Evolutionary conservation across 1,140 invertebrate genomes (phyloP), one percentile per base, ranked within the genome.

Genomic region (Oedothorax gibbosus): DNA sequence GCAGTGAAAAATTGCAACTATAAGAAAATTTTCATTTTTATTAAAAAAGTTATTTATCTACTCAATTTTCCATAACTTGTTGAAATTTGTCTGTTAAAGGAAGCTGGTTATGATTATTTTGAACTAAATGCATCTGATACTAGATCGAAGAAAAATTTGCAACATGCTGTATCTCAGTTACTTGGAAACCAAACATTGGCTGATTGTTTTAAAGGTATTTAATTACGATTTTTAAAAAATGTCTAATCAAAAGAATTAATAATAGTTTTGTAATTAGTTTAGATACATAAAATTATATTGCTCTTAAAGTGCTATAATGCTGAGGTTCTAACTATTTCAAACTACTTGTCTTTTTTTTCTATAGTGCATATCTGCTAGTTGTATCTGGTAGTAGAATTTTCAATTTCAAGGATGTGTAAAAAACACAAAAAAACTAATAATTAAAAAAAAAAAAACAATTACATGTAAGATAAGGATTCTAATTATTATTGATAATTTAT

Each of bases 111-210:
- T 88, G 96, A 97, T 90, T 93, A 94, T 80, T 93, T 99, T 35
- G 98, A 99, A 91, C 94, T 99, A 87, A 99, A 99, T 92, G 98
- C 98, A 0, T 99, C 98, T 0, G 98, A 99, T 91, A 98, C 97
- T 0, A 92, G 99, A 86, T 98, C 94, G 86, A 99, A 99, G 89
- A 95, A 93, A 60, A 92, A 95, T 53, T 92, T 99, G 11, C 93
- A 98, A 87, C 93, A 95, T 87, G 93, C 95, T 89, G 94, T 99
- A 7, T 91, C 94, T 0, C 93, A 94, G 88, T 89, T 98, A 57
- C 89, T 99, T 6, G 88, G 88, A 10, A 91, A 90, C 86, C 95
- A 93, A 68, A 94, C 94, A 0, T 90, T 96, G 1, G 92, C 92
- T 64, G 92, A 91, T 62, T 95, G 92, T 88, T 92, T 89, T 89